Base-by-base conservation (phyloP, 2,888 invertebrate genomes). In the Drosophila macrospina region DNA sequence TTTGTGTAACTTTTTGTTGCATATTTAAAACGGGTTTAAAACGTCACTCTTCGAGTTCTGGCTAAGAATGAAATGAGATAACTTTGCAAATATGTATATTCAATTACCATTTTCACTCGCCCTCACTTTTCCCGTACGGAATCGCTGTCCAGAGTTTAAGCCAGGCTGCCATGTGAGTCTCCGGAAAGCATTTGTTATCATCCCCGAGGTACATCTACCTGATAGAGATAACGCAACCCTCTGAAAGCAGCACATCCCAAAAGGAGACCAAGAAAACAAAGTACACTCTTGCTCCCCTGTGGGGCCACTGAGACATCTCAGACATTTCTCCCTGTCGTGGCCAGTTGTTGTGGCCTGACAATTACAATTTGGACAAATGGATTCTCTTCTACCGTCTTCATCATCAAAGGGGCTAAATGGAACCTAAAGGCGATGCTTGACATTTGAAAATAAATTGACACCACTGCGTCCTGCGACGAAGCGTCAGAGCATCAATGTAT, bases 21-120 rank as follows among this genome's bases (percentile, higher is more conserved):
- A 80, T 80, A 80, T 80, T 83, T 80, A 83, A 80, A 74, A 77
- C 65, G 70, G 77, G 72, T 72, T 79, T 76, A 62, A 62, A 59
- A 62, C 73, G 42, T 34, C 37, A 51, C 69, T 47, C 57, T 20
- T 34, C 39, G 50, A 24, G 28, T 3, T 30, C 28, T 47, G 44
- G 24, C 45, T 45, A 52, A 37, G 66, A 64, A 66, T 70, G 56
- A 78, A 80, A 81, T 78, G 80, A 83, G 78, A 83, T 74, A 81
- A 81, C 80, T 81, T 81, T 82, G 67, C 69, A 80, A 81, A 81
- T 83, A 75, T 75, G 78, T 75, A 74, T 81, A 81, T 81, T 81
- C 80, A 81, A 81, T 81, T 80, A 80, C 78, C 63, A 48, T 10
- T 65, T 32, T 13, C 13, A 50, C 28, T 1, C 28, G 20, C 20